phyloP scores from a whole-genome alignment of 2,797 vertebrate species.

The Muraenolepis orangiensis region DNA sequence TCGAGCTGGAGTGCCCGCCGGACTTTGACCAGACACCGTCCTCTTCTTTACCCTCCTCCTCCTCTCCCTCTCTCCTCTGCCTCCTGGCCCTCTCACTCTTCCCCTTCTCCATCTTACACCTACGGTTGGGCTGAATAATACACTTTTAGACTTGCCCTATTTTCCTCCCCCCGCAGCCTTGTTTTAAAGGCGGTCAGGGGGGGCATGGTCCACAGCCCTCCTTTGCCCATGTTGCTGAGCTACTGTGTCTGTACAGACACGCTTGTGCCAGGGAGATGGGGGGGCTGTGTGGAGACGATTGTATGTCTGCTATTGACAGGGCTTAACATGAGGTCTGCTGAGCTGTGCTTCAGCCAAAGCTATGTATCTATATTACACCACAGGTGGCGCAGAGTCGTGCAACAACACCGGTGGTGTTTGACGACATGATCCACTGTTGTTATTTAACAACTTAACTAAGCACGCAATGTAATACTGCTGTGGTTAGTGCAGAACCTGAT shows the following conservation, averaged over 20 bases:
- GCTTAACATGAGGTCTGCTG: constrained; percentile 65
- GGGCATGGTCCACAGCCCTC: constrained; percentile 38
- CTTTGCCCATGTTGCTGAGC: constrained; percentile 63
- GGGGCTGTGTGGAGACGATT: constrained; percentile 48
- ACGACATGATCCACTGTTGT: constrained; percentile 58
- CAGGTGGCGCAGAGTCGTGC: constrained; percentile 56
- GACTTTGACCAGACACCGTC: constrained; percentile 70
- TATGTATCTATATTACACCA: constrained; percentile 40
- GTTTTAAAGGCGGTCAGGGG: constrained; percentile 70
- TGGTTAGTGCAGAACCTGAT: constrained; percentile 44
- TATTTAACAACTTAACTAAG: constrained; percentile 45
- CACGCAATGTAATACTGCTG: constrained; percentile 43
- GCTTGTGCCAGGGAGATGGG: constrained; percentile 65
- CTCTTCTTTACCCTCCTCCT: constrained; percentile 56
- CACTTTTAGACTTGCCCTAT: constrained; percentile 36
- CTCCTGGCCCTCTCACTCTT: constrained; percentile 61
- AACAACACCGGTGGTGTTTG: constrained; percentile 43
- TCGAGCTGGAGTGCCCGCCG: constrained; percentile 78
- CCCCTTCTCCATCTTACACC: constrained; percentile 58
- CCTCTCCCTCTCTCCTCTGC: constrained; percentile 52
- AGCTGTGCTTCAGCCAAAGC: constrained; percentile 55
- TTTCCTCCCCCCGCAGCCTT: constrained; percentile 47
- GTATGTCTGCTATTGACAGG: constrained; percentile 63
- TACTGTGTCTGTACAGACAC: constrained; percentile 34
- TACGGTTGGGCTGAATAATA: constrained; percentile 69